phyloP scores from a whole-genome alignment of 2,888 invertebrate species.

The Lutraria lutraria region DNA sequence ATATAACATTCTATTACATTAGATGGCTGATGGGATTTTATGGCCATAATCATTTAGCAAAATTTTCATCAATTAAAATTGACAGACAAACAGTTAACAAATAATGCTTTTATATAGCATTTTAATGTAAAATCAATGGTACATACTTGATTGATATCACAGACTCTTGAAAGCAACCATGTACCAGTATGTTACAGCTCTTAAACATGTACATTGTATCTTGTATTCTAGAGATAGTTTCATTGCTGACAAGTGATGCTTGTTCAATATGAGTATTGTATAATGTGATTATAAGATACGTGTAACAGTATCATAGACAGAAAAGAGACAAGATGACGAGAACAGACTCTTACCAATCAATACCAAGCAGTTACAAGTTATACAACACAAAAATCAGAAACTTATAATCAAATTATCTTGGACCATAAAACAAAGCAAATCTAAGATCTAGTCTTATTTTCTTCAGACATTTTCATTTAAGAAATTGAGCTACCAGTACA shows the following conservation, averaged over 20 bases:
- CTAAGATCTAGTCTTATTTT: too few species aligned
- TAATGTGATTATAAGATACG: background rate
- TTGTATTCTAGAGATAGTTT: background rate
- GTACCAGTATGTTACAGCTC: background rate
- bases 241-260: background rate
- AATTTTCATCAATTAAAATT: conserved; percentile 5
- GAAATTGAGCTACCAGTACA: too few species aligned
- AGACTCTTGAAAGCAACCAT: background rate
- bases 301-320: background rate
- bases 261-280: background rate
- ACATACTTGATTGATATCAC: background rate
- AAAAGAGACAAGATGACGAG: background rate
- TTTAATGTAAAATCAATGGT: conserved; percentile 3
- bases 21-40: background rate
- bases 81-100: conserved; percentile 15
- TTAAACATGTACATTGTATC: background rate
- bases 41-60: background rate
- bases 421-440: too few species aligned
- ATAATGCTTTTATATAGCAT: conserved; percentile 4
- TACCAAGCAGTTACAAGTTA: background rate
- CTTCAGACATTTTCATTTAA: too few species aligned
- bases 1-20: background rate
- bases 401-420: too few species aligned
- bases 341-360: background rate
- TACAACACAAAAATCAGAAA: too few species aligned